Conservation (phyloP, 2,888 invertebrate genomes). For the Neelides folsomi region DNA sequence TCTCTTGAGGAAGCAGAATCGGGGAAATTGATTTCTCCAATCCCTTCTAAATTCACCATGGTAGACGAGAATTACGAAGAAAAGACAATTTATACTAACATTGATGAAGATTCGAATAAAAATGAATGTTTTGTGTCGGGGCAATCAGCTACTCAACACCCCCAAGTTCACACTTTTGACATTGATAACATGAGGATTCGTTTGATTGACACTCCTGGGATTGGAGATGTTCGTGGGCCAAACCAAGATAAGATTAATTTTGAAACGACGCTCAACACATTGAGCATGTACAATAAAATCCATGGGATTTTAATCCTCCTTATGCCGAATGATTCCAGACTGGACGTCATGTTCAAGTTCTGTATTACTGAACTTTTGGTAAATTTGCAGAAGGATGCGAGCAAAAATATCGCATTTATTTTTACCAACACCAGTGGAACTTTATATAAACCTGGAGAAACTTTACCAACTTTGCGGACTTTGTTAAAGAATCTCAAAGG, state of each 20-base stretch:
- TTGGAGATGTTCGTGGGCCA: constrained; percentile 2
- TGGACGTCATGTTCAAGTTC: constrained; percentile 12
- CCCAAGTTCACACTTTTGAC: constrained; percentile 8
- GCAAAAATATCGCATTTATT: constrained; percentile 17
- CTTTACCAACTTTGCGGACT: constrained; percentile 10
- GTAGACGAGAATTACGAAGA: constrained; percentile 10
- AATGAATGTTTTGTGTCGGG: constrained; percentile 12
- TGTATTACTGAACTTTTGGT: constrained; percentile 18
- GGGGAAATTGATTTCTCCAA: not conserved
- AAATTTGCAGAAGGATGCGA: constrained; percentile 15
- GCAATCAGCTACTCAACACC: constrained; percentile 10
- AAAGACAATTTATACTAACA: constrained; percentile 3
- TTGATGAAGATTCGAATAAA: constrained; percentile 3
- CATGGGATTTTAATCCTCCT: constrained; percentile 19
- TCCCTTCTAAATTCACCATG: constrained; percentile 16
- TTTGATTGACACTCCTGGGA: constrained; percentile 18
- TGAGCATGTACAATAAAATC: constrained; percentile 4
- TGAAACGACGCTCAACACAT: constrained; percentile 7
- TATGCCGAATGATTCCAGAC: constrained; percentile 16
- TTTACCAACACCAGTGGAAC: constrained; percentile 18
- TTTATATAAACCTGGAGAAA: constrained; percentile 16
- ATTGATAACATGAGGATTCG: constrained; percentile 4
- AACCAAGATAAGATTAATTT: constrained; percentile 18
- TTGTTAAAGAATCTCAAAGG: constrained; percentile 7
- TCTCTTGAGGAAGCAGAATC: constrained; percentile 13